Evolutionary conservation across 1,140 invertebrate genomes (phyloP).

Genomic region (Bathynomus jamesi): DNA sequence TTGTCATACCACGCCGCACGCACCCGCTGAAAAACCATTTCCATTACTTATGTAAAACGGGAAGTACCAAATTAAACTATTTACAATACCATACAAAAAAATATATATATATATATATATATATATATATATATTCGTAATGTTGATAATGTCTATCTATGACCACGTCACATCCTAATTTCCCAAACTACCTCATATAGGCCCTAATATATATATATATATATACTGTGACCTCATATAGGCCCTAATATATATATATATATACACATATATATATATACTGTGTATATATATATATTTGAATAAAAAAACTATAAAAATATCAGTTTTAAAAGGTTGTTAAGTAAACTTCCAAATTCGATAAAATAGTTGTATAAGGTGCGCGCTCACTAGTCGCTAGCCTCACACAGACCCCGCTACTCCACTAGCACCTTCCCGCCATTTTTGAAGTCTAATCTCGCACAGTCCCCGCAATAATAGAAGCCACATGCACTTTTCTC

Average conservation of each 20-base stretch:
- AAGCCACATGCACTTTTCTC: too few relatives aligned
- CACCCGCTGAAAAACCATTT: too few relatives aligned
- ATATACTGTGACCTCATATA: neutral
- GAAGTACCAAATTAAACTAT: too few relatives aligned
- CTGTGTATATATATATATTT: neutral
- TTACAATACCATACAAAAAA: too few relatives aligned
- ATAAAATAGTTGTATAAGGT: neutral
- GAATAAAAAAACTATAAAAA: neutral
- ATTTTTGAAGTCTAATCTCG: neutral
- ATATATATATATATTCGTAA: too few relatives aligned
- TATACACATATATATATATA: neutral
- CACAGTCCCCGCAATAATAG: neutral
- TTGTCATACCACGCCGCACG: too few relatives aligned
- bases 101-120: too few relatives aligned
- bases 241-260: neutral
- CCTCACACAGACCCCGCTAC: neutral
- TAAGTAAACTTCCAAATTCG: too few relatives aligned
- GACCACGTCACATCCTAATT: too few relatives aligned
- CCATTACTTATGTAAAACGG: too few relatives aligned
- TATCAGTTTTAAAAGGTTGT: too few relatives aligned
- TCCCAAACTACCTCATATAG: neutral
- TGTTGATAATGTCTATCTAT: too few relatives aligned
- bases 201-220: neutral
- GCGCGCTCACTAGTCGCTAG: neutral
- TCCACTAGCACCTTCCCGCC: neutral